These are phyloP conservation scores for Bombus breviceps DNA, from an alignment of 1,140 invertebrate genomes.

Conservation along the genomic window DNA sequence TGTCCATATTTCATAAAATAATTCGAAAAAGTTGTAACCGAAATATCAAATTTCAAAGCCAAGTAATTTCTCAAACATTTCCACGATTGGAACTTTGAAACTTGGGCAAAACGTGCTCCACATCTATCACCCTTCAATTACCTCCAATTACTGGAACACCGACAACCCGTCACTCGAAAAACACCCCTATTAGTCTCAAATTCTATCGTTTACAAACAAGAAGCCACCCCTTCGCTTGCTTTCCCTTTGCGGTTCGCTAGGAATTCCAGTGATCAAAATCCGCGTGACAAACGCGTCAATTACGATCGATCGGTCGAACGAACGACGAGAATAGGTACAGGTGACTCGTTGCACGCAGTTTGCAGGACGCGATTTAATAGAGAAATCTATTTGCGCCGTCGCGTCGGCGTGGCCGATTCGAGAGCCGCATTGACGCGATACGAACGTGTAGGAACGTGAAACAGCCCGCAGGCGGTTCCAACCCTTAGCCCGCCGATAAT, in stretches of 20 bases:
- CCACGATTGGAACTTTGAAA: neutral
- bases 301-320: conserved; percentile 15
- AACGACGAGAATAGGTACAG: neutral
- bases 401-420: neutral
- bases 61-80: too few relatives aligned
- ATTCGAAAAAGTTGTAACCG: too few relatives aligned
- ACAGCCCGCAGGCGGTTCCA: neutral
- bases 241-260: too few relatives aligned
- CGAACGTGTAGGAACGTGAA: neutral
- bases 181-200: neutral
- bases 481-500: conserved; percentile 11
- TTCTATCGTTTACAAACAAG: conserved; percentile 2
- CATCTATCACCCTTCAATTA: neutral
- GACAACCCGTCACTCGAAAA: neutral
- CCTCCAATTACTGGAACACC: neutral
- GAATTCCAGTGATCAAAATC: neutral
- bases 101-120: neutral
- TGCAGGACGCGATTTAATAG: conserved; percentile 27
- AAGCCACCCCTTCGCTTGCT: neutral
- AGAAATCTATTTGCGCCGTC: conserved; percentile 28
- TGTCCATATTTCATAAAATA: too few relatives aligned
- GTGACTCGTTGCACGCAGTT: conserved; percentile 23
- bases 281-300: neutral
- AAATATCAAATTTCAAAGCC: too few relatives aligned
- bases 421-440: neutral